Conservation (phyloP, 2,113 vertebrate genomes). For the Rhinoderma darwinii region DNA sequence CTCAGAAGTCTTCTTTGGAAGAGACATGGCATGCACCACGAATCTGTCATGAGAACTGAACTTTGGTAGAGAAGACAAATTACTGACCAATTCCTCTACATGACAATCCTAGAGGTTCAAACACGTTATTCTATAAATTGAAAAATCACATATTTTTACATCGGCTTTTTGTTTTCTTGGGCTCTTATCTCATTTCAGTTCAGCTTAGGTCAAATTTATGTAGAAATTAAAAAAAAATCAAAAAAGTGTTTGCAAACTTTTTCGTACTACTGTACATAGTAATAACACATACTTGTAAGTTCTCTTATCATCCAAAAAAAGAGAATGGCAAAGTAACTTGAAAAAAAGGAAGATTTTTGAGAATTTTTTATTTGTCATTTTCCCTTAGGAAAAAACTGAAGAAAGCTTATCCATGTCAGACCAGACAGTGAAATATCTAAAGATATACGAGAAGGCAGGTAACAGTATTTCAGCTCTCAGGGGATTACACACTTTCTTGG, state of each 20-base stretch:
- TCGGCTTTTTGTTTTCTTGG: no score
- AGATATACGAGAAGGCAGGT: not conserved
- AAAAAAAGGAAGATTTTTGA: no score
- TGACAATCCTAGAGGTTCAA: no score
- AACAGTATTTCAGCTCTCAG: not conserved
- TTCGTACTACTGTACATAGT: not conserved
- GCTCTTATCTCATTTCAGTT: no score
- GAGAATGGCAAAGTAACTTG: not conserved
- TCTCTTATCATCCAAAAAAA: not conserved
- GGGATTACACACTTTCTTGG: not conserved
- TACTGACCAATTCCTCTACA: no score
- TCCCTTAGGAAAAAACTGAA: not conserved
- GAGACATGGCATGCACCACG: no score
- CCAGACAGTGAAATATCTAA: not conserved
- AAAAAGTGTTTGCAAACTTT: not conserved
- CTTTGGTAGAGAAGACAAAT: no score
- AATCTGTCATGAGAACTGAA: no score
- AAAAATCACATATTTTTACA: no score
- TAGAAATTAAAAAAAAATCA: not conserved
- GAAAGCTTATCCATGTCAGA: constrained; percentile 19
- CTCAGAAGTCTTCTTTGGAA: no score
- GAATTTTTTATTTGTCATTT: not conserved
- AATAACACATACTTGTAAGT: not conserved
- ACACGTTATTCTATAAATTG: no score
- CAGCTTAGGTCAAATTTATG: not conserved